Percentiles rank a stretch among this genome's conserved stretches.
Evolutionary conservation across 1,140 invertebrate species (phyloP).

Genomic region (Rhagoletis pomonella): DNA sequence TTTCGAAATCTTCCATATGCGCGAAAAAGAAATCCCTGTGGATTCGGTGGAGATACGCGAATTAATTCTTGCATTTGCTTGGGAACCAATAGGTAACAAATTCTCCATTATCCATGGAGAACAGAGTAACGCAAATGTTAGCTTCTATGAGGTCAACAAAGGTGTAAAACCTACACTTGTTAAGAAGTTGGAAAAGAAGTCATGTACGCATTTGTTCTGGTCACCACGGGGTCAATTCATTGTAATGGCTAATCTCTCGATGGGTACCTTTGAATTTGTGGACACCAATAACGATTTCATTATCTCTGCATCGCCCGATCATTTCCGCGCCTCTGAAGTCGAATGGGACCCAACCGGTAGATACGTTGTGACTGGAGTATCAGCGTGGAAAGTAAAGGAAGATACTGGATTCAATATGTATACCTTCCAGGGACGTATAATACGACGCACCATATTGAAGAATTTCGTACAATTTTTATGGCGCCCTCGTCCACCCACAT

Average conservation of each 20-base stretch:
- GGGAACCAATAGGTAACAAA: conserved; percentile 97
- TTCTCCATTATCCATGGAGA: conserved; percentile 98
- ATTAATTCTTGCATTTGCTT: conserved; percentile 95
- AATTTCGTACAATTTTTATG: conserved; percentile 96
- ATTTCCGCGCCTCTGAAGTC: conserved; percentile 93
- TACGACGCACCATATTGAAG: conserved; percentile 87
- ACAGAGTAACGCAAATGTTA: conserved; percentile 89
- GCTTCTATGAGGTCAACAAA: conserved; percentile 94
- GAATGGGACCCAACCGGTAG: conserved; percentile 99
- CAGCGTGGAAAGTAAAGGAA: conserved; percentile 96
- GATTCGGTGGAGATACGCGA: conserved; percentile 97
- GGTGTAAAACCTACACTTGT: conserved; percentile 90
- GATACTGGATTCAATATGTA: conserved; percentile 98
- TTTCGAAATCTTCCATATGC: conserved; percentile 99
- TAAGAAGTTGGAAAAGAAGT: conserved; percentile 93
- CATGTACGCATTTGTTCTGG: conserved; percentile 97
- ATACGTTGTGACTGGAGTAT: conserved; percentile 96
- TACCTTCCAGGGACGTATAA: conserved; percentile 95
- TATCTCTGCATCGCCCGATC: conserved; percentile 93
- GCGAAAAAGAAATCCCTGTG: conserved; percentile 98
- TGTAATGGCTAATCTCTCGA: conserved; percentile 90
- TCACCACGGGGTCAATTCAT: conserved; percentile 97
- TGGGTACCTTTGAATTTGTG: conserved; percentile 94
- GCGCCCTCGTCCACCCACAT: conserved; percentile 93
- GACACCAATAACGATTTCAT: conserved; percentile 94